Conservation (phyloP, 2,797 vertebrate species). For the Poecile montanus region DNA sequence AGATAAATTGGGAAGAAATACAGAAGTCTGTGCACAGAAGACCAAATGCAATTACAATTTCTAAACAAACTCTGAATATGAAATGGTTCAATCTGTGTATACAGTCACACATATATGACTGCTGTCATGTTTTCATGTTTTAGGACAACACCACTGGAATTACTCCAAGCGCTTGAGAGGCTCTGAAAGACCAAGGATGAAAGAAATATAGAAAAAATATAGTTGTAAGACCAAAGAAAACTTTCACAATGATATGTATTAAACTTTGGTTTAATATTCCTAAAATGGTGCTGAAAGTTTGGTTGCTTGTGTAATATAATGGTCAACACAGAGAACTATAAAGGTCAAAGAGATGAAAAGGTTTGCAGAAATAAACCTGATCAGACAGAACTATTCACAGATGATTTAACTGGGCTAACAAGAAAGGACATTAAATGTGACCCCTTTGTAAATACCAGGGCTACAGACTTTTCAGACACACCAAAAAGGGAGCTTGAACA, state of each 20-base stretch:
- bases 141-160: neutral
- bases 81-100: neutral
- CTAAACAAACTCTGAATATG: neutral
- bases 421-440: neutral
- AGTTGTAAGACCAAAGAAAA: neutral
- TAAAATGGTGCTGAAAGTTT: neutral
- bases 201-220: neutral
- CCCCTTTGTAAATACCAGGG: neutral
- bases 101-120: neutral
- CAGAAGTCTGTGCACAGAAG: neutral
- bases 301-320: neutral
- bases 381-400: neutral
- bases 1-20: neutral
- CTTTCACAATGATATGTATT: neutral
- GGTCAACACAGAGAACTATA: neutral
- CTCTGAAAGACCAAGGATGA: neutral
- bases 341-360: neutral
- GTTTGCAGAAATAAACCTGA: neutral
- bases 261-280: neutral
- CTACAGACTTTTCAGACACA: neutral
- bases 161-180: neutral
- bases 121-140: neutral
- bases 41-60: slow-evolving; percentile 13
- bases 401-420: neutral
- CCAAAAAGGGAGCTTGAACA: neutral